Evolutionary conservation across 2,113 vertebrate species (phyloP), one percentile per base, ranked within the genome.

Genomic region (Chaetura pelagica): DNA sequence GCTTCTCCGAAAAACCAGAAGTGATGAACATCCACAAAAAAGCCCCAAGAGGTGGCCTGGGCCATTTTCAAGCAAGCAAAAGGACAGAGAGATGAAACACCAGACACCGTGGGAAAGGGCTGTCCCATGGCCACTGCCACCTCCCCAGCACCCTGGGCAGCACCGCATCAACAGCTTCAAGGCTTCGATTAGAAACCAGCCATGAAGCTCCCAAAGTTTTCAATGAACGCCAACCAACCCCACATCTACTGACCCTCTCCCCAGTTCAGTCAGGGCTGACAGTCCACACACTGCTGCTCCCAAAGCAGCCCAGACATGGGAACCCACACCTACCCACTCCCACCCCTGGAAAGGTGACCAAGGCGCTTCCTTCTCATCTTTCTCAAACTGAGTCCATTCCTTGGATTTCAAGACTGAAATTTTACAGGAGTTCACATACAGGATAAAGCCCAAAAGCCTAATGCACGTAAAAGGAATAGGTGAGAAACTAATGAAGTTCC

Each of bases 371-470:
- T 49, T 12, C 18, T 66, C 58, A 10, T 32, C 27, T 3, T 10
- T 57, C 44, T 30, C 75, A 91, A 58, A 76, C 20, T 35, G 66
- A 32, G n/a, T 10, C n/a, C 26, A 21, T n/a, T 66, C 38, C 15
- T 23, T 1, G 0, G 20, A 27, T 38, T 20, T 59, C 0, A 0
- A 24, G 64, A 38, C 46, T 2, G 2, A 35, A 46, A 52, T 51
- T n/a, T 57, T 23, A 62, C 26, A 34, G 38, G 23, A 20, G n/a
- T 13, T 51, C 27, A 35, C 4, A 6, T 10, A 40, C 9, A 42
- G 3, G 14, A 58, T 14, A 2, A 67, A 64, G 29, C 19, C n/a
- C 48, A 24, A 27, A 44, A 10, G 10, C 21, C 59, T 30, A 24
- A 63, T 0, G 29, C 18, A 26, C 1, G 3, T 9, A 6, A 55